A percentile compares a stretch with the other conserved stretches of the same genome.
Conservation (phyloP, 2,797 vertebrate genomes). For the Coccyzus lansbergi region DNA sequence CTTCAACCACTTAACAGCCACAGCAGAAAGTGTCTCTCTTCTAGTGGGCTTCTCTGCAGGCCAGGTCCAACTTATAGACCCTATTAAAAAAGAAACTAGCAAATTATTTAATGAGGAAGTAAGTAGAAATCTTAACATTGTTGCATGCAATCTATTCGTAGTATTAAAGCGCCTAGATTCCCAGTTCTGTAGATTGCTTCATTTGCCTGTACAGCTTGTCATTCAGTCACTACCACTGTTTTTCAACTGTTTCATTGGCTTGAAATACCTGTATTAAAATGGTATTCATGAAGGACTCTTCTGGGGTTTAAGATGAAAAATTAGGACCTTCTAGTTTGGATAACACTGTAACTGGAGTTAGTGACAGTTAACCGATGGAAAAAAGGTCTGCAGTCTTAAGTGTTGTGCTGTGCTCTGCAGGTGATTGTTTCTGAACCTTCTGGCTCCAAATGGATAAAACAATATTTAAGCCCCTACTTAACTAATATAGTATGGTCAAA, state of each 20-base stretch:
- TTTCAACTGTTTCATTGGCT: conserved; percentile 10
- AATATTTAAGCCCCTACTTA: not conserved
- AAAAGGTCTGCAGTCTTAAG: not conserved
- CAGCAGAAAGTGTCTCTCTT: conserved; percentile 94
- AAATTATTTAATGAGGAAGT: conserved; percentile 99
- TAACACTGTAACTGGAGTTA: not conserved
- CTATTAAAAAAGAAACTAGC: conserved; percentile 99
- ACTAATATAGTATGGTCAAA: not conserved
- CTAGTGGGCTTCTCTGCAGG: conserved; percentile 98
- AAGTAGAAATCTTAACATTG: conserved; percentile 73
- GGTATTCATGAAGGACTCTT: not conserved
- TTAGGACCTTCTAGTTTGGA: not conserved
- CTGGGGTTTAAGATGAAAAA: not conserved
- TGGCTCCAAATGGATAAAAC: not conserved
- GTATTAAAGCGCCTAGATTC: not conserved
- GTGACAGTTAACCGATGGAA: not conserved
- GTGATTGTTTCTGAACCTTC: not conserved
- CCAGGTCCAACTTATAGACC: conserved; percentile 98
- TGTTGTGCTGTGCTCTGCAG: not conserved
- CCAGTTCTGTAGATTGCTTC: not conserved
- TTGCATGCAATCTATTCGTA: conserved; percentile 44
- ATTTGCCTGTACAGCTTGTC: not conserved
- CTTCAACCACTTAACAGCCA: conserved; percentile 98
- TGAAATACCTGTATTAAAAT: not conserved
- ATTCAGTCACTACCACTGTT: not conserved